These are phyloP conservation scores for Sus cebifrons DNA, from an alignment of 2,797 vertebrate species.

Conservation along the genomic window DNA sequence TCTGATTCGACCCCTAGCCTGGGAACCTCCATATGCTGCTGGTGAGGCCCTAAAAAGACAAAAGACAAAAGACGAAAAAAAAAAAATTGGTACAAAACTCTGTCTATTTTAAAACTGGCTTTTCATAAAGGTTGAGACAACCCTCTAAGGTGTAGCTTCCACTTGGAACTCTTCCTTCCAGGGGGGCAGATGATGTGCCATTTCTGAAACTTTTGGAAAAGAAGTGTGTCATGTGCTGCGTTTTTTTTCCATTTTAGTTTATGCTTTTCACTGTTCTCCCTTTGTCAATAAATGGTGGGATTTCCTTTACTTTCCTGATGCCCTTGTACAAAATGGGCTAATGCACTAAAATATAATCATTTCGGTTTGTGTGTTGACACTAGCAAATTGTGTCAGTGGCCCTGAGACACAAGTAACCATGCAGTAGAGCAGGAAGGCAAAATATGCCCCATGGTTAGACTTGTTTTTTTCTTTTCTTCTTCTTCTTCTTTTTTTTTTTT, in stretches of 20 bases:
- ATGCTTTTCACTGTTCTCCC: neutral
- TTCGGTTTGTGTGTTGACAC: neutral
- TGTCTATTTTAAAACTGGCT: neutral
- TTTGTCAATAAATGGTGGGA: neutral
- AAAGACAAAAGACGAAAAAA: no score
- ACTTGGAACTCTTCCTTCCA: neutral
- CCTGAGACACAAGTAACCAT: no score
- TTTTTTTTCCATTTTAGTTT: neutral
- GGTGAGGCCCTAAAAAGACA: no score
- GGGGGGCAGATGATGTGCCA: neutral
- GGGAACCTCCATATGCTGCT: no score
- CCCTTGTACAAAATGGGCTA: neutral
- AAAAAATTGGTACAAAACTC: neutral
- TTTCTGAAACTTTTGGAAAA: neutral
- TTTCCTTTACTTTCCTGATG: neutral
- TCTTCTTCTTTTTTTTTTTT: no score
- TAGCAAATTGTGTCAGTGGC: neutral
- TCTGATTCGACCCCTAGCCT: no score
- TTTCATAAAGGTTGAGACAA: neutral
- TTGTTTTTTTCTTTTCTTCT: neutral
- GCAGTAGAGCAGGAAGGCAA: neutral
- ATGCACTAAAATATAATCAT: neutral
- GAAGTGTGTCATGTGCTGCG: neutral
- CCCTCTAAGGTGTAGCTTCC: neutral
- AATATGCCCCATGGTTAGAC: neutral